Percentiles rank a stretch among this genome's conserved stretches.
Evolutionary conservation across 2,113 vertebrate genomes (phyloP).

Genomic region (Vulpes vulpes): DNA sequence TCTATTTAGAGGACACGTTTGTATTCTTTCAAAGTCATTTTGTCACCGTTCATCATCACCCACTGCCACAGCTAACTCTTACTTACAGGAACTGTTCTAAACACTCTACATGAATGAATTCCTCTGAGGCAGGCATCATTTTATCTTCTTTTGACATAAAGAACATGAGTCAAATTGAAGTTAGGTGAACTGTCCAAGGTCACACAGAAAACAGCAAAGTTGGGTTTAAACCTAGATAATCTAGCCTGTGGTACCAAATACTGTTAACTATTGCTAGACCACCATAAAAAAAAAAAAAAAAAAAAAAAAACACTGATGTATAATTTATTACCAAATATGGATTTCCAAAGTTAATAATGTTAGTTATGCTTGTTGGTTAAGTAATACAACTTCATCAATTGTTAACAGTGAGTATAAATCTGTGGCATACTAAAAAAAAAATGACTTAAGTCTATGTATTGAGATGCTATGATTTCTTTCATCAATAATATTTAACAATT

Average conservation of each 20-base stretch:
- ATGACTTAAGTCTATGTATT: background rate
- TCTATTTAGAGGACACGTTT: background rate
- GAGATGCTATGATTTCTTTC: background rate
- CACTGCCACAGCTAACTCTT: background rate
- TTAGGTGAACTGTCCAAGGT: background rate
- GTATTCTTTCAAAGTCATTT: background rate
- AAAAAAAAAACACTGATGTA: background rate
- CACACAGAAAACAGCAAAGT: background rate
- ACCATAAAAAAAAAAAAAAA: background rate
- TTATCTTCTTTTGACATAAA: background rate
- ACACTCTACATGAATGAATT: background rate
- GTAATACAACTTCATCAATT: constrained; percentile 33
- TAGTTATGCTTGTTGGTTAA: background rate
- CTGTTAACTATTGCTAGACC: background rate
- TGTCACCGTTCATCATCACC: background rate
- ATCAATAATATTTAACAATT: background rate
- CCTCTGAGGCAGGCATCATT: background rate
- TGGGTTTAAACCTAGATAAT: background rate
- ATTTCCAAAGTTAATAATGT: constrained; percentile 38
- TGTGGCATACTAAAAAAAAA: constrained; percentile 4
- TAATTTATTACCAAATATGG: background rate
- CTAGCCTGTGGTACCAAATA: background rate
- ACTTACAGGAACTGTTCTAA: constrained; percentile 23
- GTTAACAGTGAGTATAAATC: background rate
- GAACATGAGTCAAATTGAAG: background rate